Conservation (phyloP, 2,797 vertebrate species). For the Picus viridis region DNA sequence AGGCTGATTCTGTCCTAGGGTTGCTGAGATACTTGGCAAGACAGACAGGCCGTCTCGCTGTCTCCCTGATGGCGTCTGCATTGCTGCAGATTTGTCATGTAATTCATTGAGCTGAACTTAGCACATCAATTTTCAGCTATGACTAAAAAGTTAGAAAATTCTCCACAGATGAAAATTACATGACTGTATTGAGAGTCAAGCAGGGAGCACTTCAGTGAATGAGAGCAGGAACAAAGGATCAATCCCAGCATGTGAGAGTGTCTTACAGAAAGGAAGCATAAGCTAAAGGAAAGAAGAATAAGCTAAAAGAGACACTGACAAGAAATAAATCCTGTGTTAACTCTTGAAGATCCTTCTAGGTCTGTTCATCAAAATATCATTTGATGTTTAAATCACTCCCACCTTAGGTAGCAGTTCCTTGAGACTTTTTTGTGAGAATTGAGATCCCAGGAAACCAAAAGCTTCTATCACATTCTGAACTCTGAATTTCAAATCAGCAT, state of each 20-base stretch:
- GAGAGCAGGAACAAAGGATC: background rate
- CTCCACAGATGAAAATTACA: background rate
- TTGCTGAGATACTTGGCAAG: constrained; percentile 65
- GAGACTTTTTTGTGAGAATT: background rate
- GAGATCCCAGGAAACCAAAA: background rate
- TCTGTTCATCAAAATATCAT: background rate
- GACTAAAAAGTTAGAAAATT: constrained; percentile 51
- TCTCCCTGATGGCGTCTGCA: constrained; percentile 60
- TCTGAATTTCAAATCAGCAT: background rate
- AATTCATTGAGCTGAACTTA: constrained; percentile 32
- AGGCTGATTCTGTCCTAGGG: constrained; percentile 25
- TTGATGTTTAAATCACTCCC: background rate
- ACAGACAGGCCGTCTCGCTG: constrained; percentile 43
- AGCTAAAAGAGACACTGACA: background rate
- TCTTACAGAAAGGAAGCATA: background rate
- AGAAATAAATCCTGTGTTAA: background rate
- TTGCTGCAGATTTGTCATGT: constrained; percentile 39
- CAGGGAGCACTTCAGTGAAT: background rate
- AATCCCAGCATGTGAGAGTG: background rate
- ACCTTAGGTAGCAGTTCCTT: background rate
- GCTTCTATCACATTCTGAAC: background rate
- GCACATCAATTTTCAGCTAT: constrained; percentile 62
- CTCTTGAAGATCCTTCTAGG: background rate
- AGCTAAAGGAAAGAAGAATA: background rate
- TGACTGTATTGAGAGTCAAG: background rate